phyloP scores from a whole-genome alignment of 1,140 invertebrate genomes.

The Zaprionus kolodkinae region DNA sequence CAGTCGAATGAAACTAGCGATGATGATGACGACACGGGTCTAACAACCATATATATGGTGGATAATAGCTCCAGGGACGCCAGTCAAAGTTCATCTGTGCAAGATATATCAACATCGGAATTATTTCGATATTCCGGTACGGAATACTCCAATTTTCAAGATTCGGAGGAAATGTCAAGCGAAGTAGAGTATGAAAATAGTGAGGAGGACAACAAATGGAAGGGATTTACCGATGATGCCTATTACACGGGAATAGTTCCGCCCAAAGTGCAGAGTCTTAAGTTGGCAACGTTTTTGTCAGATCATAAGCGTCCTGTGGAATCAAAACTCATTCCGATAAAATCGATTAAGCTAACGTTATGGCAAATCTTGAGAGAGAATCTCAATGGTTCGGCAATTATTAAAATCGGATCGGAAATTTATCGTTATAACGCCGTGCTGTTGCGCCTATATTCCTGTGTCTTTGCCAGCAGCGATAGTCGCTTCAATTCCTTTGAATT shows the following conservation, averaged over 20 bases:
- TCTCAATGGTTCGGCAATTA: background rate
- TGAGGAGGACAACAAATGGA: background rate
- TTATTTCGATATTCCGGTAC: no score
- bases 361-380: background rate
- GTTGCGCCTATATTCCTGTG: background rate
- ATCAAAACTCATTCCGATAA: background rate
- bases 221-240: background rate
- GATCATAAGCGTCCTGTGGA: background rate
- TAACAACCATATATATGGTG: no score
- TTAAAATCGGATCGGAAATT: background rate
- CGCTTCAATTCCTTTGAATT: background rate
- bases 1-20: no score
- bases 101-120: no score
- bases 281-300: background rate
- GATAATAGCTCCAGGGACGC: no score
- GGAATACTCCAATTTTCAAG: no score
- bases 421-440: background rate
- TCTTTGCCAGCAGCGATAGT: slow-evolving; percentile 20
- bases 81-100: no score
- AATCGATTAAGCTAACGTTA: background rate
- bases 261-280: background rate
- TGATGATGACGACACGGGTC: no score
- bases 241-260: background rate
- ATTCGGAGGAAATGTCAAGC: no score
- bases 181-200: no score